These are phyloP conservation scores for Eclectus roratus DNA, from an alignment of 2,113 vertebrate genomes.

Conservation along the genomic window DNA sequence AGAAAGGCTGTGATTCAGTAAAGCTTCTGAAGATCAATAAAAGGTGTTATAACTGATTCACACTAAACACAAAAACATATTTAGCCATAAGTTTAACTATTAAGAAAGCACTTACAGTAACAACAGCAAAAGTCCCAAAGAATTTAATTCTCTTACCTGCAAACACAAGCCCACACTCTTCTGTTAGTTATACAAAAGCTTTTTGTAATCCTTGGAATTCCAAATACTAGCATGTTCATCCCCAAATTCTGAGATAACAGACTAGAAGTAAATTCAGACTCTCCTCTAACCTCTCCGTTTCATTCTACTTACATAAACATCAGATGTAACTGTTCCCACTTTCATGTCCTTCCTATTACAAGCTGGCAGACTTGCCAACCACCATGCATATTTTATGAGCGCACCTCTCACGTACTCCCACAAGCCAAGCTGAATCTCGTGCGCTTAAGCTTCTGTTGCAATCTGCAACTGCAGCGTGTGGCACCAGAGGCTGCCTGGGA, in stretches of 20 bases:
- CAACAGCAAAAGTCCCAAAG: neutral
- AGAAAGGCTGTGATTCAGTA: neutral
- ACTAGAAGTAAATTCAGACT: neutral
- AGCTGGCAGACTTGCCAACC: neutral
- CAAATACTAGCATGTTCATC: neutral
- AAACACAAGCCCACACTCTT: neutral
- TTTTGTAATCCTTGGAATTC: neutral
- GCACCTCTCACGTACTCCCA: neutral
- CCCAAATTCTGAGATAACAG: neutral
- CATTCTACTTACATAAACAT: neutral
- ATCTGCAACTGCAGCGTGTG: rapidly evolving
- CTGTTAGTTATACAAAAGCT: neutral
- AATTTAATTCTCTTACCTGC: slow-evolving; percentile 16
- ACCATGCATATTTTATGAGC: neutral
- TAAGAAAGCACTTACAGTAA: neutral
- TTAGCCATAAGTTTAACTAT: neutral
- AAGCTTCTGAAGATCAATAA: neutral
- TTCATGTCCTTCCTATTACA: neutral
- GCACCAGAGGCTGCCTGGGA: neutral
- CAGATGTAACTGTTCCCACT: neutral
- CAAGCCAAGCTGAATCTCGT: neutral
- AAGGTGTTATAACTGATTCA: neutral
- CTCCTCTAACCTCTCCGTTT: neutral
- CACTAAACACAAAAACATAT: neutral
- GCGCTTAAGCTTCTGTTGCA: neutral